Evolutionary conservation across 2,888 invertebrate genomes (phyloP), one percentile per base, ranked within the genome.

Genomic region (Harpalus rubripes): DNA sequence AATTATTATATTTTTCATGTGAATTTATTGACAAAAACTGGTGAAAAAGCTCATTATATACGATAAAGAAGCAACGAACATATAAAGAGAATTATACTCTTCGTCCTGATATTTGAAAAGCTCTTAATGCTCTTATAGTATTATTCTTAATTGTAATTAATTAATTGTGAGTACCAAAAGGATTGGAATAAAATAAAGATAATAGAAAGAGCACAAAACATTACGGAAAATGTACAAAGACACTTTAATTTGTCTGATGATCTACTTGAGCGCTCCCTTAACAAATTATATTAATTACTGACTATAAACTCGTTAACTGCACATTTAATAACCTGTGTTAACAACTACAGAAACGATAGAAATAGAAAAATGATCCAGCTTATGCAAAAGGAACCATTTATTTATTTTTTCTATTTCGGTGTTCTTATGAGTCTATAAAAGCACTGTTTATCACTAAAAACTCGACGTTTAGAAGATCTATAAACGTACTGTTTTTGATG

Each of bases 241-340:
- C 72, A 74, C 44, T 74, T 74, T 44, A 74, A 74, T 74, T 74
- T 74, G 16, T 15, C 72, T 74, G 18, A 74, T 74, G 72, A 74
- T 74, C 8, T 44, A 44, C 52, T 74, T 74, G 41, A 74, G 18
- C 44, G 72, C 16, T 44, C 12, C 41, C 44, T 15, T 44, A 74
- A 74, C 72, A 74, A 74, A 74, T 74, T 74, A 74, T 16, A 74
- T 74, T 74, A 74, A 74, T 74, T 74, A 74, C 44, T 7, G 72
- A 10, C 41, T 41, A 74, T 52, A 74, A 16, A 74, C 44, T 52
- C 44, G 10, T 52, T 52, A 2, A 52, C 0, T 52, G 10, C 8
- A 52, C 1, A 52, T 52, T 52, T 52, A 52, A 52, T 52, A 52
- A 32, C 32, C 5, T 32, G 32, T 5, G 32, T 32, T 32, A 1